Evolutionary conservation across 2,797 vertebrate species (phyloP).

Genomic region (Petrocephalus schoutedeni): DNA sequence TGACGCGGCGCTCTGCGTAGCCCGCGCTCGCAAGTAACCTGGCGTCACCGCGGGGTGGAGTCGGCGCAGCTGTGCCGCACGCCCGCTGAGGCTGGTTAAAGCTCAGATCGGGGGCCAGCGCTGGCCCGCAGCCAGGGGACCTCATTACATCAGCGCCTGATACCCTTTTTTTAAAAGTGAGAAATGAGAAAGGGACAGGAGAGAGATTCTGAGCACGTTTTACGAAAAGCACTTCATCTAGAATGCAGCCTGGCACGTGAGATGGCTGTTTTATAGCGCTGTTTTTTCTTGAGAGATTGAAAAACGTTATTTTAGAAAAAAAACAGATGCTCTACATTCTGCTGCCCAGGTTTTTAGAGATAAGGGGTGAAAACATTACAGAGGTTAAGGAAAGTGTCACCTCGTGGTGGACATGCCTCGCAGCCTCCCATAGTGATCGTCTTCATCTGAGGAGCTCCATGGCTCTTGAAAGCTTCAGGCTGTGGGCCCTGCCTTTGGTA

Average conservation of each 20-base stretch:
- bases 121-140: slow-evolving; percentile 46
- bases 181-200: slow-evolving; percentile 18
- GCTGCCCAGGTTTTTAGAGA: not conserved
- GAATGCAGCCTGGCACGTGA: slow-evolving; percentile 29
- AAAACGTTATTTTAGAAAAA: not conserved
- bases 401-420: not conserved
- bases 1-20: not conserved
- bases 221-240: slow-evolving; percentile 38
- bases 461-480: slow-evolving; percentile 36
- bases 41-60: not conserved
- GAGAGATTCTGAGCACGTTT: slow-evolving; percentile 33
- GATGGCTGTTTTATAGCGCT: not conserved
- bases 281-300: not conserved
- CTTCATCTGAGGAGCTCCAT: slow-evolving; percentile 39
- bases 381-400: not conserved
- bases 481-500: slow-evolving; percentile 34
- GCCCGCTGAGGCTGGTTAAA: slow-evolving; percentile 29
- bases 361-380: slow-evolving; percentile 11
- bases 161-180: slow-evolving; percentile 52
- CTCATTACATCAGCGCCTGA: slow-evolving; percentile 57
- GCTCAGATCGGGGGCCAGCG: slow-evolving; percentile 41
- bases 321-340: slow-evolving; percentile 4
- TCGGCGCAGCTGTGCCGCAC: slow-evolving; percentile 19
- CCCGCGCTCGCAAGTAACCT: not conserved
- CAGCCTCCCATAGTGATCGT: not conserved